Base-by-base conservation (phyloP, 2,113 vertebrate genomes). In the Otis tarda region DNA sequence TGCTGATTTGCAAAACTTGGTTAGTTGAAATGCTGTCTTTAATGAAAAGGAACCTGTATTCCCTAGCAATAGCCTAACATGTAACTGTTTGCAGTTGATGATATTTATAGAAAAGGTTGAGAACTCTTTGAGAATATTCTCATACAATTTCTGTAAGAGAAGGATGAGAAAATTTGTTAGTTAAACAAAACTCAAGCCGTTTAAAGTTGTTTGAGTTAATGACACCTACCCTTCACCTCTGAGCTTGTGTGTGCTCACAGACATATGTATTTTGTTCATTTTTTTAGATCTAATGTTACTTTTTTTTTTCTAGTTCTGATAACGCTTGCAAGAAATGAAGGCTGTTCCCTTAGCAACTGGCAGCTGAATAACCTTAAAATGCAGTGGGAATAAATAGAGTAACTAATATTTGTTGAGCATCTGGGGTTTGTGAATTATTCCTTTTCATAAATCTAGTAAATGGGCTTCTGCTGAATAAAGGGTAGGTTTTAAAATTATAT, bases 341-440 rank as follows among this genome's bases (percentile, higher is more conserved):
- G 67, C 49, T 91, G 79, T 92, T 97, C 76, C 86, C 90, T 83
- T 94, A 90, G 94, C 93, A 96, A 95, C 90, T 85, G 67, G 25
- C 71, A 90, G 39, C 16, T 87, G 85, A 96, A 90, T 80, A 92
- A 81, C 41, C 61, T 92, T 75, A 69, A 91, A 87, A 49, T 64
- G 60, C 28, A 90, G 5, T 52, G 28, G 47, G 45, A 95, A 91
- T 95, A 95, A 91, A 86, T 31, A 73, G 37, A 91, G 47, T 89
- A 97, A 93, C 61, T 91, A 91, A 94, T 95, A 95, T 80, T 89
- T 94, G 53, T 39, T 80, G 92, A 79, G 89, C 0, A 1, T 92
- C 67, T 94, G 71, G 24, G 8, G 19, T 45, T 87, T 87, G 52
- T 90, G 84, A 95, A 94, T 95, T 95, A 94, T 80, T 92, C 60